A percentile compares a stretch with the other conserved stretches of the same genome.
These are phyloP conservation scores for Margarornis squamiger DNA, from an alignment of 2,797 vertebrate species.

Conservation along the genomic window DNA sequence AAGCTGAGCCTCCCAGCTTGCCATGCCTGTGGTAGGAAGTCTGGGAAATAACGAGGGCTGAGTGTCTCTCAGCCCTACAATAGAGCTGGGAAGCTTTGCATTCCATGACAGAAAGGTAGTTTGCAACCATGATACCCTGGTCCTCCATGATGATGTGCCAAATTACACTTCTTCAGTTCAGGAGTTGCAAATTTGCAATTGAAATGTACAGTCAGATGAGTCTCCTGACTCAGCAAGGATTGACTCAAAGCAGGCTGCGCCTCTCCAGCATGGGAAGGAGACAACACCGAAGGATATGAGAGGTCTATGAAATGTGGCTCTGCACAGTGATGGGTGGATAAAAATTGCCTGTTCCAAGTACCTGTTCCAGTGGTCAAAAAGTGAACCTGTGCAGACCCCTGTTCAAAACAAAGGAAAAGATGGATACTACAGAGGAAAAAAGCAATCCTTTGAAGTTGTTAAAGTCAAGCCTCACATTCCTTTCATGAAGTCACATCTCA, in stretches of 20 bases:
- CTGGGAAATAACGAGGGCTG: not conserved
- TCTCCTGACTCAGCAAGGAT: not conserved
- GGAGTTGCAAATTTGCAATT: not conserved
- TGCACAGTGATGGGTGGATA: not conserved
- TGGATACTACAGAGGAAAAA: not conserved
- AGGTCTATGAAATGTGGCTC: not conserved
- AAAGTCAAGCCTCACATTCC: not conserved
- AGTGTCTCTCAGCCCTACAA: not conserved
- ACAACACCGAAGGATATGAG: not conserved
- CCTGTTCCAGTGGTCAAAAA: not conserved
- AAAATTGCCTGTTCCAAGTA: not conserved
- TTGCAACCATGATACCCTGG: accelerated
- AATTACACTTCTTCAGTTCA: not conserved
- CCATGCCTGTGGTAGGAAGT: not conserved
- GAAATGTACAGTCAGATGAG: not conserved
- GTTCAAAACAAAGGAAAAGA: not conserved
- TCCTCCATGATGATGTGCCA: not conserved
- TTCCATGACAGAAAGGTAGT: not conserved
- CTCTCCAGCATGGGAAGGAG: not conserved
- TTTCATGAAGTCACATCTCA: not conserved
- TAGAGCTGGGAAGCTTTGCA: not conserved
- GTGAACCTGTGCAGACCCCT: not conserved
- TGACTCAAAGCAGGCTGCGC: not conserved
- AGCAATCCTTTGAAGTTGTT: not conserved
- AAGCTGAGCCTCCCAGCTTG: not conserved